Conservation (phyloP, 2,113 vertebrate species). For the Clupea harengus region DNA sequence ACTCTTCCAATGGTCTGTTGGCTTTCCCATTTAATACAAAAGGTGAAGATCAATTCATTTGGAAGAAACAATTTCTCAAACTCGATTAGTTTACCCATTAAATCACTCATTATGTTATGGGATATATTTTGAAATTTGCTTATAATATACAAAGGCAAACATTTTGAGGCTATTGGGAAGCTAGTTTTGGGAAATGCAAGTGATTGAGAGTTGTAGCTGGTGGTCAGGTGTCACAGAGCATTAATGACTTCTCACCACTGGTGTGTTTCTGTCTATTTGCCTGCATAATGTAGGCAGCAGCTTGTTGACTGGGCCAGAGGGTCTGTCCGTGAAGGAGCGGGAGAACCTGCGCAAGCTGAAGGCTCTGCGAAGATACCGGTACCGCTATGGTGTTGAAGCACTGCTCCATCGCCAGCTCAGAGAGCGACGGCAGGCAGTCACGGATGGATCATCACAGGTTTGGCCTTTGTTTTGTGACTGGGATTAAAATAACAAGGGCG, state of each 20-base stretch:
- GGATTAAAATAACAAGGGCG: no score
- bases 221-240: no score
- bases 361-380: slow-evolving; percentile 88
- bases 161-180: not conserved
- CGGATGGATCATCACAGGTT: slow-evolving; percentile 85
- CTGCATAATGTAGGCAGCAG: slow-evolving; percentile 74
- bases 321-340: slow-evolving; percentile 85
- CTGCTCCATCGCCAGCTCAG: slow-evolving; percentile 89
- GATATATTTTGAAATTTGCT: not conserved
- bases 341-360: slow-evolving; percentile 89
- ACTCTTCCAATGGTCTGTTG: not conserved
- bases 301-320: slow-evolving; percentile 87
- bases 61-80: not conserved
- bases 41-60: not conserved
- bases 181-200: no score
- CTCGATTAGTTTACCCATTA: no score
- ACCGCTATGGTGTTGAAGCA: slow-evolving; percentile 91
- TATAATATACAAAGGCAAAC: not conserved
- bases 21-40: not conserved
- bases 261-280: not conserved
- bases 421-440: slow-evolving; percentile 84
- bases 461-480: not conserved
- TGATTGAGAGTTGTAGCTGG: no score
- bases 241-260: not conserved
- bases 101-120: no score